Base-by-base conservation (phyloP, 2,888 invertebrate genomes). In the Ischnura elegans region DNA sequence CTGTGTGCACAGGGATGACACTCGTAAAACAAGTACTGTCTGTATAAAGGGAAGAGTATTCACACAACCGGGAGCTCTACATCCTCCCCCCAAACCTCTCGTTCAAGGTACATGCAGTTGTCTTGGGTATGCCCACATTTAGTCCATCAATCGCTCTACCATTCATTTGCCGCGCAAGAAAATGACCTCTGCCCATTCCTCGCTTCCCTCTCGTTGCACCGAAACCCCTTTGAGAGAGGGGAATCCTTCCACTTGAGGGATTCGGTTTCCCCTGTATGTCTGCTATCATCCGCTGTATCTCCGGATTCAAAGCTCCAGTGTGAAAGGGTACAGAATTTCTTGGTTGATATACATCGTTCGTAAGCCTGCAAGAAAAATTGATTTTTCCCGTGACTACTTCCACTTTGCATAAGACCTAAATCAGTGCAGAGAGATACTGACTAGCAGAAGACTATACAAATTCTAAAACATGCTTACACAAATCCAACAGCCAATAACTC, bases 231-330 rank as follows among this genome's bases (percentile, higher is more conserved):
- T 66, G 55, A 13, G 61, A n/a, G 5, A 3, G 29, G 2, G 36
- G 3, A 2, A 36, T 13, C 36, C 76, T 76, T 36, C 36, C 76
- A 36, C n/a, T 76, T 2, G 36, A 10, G 3, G 61, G 42, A 36
- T 43, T 43, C 10, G 25, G 25, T n/a, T 90, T 90, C 13, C 90
- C 90, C 43, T 90, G 90, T 3, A 90, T 90, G 16, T 61, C 61
- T 13, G 90, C 90, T 42, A 90, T 90, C 25, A 90, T 61, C 43
- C 21, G 25, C n/a, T 90, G 90, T 43, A 90, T 90, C 61, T 61
- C 90, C 2, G 90, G 90, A 90, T 90, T 61, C 25, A 90, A n/a
- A 2, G 90, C 90, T 66, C 90, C 90, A 90, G 90, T 90, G n/a
- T 90, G 90, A n/a, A 61, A 90, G 4, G 61, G 90, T n/a, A 43